These are phyloP conservation scores for Suncus etruscus DNA, from an alignment of 2,113 vertebrate species.

Conservation along the genomic window DNA sequence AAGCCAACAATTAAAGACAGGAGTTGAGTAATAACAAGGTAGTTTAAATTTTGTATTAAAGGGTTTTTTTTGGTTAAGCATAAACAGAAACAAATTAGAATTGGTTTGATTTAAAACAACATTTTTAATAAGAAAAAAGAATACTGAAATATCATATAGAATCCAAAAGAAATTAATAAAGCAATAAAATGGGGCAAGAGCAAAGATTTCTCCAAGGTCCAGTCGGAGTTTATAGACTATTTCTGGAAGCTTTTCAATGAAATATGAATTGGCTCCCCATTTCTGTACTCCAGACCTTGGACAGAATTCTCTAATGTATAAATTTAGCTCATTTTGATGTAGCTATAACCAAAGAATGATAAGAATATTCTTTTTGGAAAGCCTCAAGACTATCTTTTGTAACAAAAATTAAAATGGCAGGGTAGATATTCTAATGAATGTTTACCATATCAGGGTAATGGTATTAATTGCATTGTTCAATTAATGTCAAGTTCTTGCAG, in stretches of 20 bases:
- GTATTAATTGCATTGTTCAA: neutral
- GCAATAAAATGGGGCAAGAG: slow-evolving; percentile 35
- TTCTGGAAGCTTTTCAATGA: slow-evolving; percentile 35
- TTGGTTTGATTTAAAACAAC: slow-evolving; percentile 62
- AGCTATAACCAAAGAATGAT: neutral
- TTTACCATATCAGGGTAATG: neutral
- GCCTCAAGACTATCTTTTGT: neutral
- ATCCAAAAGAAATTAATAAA: slow-evolving; percentile 72
- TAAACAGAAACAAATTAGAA: slow-evolving; percentile 48
- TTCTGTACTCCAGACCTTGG: slow-evolving; percentile 34
- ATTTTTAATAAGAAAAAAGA: neutral
- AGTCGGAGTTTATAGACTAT: slow-evolving; percentile 38
- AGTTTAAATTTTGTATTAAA: slow-evolving; percentile 48
- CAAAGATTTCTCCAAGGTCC: slow-evolving; percentile 35
- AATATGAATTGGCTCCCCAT: slow-evolving; percentile 17
- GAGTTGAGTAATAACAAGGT: slow-evolving; percentile 37
- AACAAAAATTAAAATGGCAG: neutral
- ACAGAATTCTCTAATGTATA: slow-evolving; percentile 40
- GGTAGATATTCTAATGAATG: neutral
- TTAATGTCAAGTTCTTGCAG: neutral
- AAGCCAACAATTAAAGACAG: slow-evolving; percentile 60
- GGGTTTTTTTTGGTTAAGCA: slow-evolving; percentile 53
- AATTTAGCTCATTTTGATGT: neutral
- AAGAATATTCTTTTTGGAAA: neutral
- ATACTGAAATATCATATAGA: slow-evolving; percentile 7